Conservation (phyloP, 2,797 vertebrate species). For the Ctenopoma kingsleyae region DNA sequence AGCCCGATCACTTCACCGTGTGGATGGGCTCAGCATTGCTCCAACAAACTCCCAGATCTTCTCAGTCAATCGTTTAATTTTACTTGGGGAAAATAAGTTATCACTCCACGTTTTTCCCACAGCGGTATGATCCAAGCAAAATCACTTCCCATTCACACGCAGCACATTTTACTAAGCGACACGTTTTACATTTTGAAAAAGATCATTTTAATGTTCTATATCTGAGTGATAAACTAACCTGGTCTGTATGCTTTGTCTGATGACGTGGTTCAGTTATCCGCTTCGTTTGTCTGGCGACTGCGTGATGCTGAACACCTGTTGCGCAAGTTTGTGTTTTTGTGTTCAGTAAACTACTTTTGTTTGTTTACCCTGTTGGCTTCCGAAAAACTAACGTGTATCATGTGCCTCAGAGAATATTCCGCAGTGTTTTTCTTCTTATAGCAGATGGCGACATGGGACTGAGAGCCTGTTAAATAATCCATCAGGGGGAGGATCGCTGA, state of each 20-base stretch:
- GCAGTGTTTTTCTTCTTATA: conserved; percentile 62
- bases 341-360: neutral
- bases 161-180: neutral
- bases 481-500: conserved; percentile 82
- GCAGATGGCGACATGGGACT: conserved; percentile 79
- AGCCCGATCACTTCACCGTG: conserved; percentile 62
- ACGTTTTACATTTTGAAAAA: conserved; percentile 37
- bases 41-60: conserved; percentile 21
- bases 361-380: conserved; percentile 11
- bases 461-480: conserved; percentile 87
- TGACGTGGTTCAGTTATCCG: conserved; percentile 20
- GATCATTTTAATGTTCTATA: neutral
- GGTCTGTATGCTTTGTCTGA: conserved; percentile 1
- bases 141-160: neutral
- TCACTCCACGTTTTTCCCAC: conserved; percentile 26
- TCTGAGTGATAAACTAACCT: conserved; percentile 28
- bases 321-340: conserved; percentile 1
- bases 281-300: neutral
- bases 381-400: conserved; percentile 7
- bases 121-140: neutral
- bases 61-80: conserved; percentile 24
- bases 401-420: conserved; percentile 46
- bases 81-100: conserved; percentile 2
- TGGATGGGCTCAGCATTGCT: conserved; percentile 41
- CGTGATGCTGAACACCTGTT: conserved; percentile 53